Evolutionary conservation across 1,140 invertebrate species (phyloP), one percentile per base, ranked within the genome.

Genomic region (Calephelis virginiensis): DNA sequence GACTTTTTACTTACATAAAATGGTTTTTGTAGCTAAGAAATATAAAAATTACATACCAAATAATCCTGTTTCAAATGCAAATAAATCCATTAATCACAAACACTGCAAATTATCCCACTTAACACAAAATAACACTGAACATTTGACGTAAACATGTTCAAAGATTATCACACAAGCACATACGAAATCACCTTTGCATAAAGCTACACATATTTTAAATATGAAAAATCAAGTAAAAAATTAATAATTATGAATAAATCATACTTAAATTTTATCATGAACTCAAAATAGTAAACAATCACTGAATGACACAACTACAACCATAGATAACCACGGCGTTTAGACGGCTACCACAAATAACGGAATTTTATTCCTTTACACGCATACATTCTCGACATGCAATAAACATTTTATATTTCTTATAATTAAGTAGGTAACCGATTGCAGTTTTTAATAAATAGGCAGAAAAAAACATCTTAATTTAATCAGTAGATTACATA

Each of bases 241-340:
- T 38, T 9, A 64, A 13, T 56, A 10, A 40, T 43, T 40, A 64
- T 9, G 53, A 43, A 46, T 65, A 12, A 37, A 53, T 59, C 14
- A 45, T 56, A 59, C 13, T 12, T 43, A 46, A 28, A 37, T 47
- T 56, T 65, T 64, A 64, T 65, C 45, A 56, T 56, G 63, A 65
- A 82, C 80, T 75, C 77, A 77, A 86, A 87, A 86, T 89, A 87
- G 84, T 90, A 90, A 89, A 90, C 88, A 90, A 90, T 86, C 82
- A 63, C 63, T 70, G 69, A 82, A 70, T 90, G 88, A 90, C 88
- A 90, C 85, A 85, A 87, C 82, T 84, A 77, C 79, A 77, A 88
- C 86, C 88, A 90, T 90, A 90, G 88, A 90, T 81, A 43, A 70
- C 77, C 71, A 85, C 78, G 82, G 85, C 84, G 85, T 89, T 83